Conservation (phyloP, 2,797 vertebrate species). For the Miichthys miiuy region DNA sequence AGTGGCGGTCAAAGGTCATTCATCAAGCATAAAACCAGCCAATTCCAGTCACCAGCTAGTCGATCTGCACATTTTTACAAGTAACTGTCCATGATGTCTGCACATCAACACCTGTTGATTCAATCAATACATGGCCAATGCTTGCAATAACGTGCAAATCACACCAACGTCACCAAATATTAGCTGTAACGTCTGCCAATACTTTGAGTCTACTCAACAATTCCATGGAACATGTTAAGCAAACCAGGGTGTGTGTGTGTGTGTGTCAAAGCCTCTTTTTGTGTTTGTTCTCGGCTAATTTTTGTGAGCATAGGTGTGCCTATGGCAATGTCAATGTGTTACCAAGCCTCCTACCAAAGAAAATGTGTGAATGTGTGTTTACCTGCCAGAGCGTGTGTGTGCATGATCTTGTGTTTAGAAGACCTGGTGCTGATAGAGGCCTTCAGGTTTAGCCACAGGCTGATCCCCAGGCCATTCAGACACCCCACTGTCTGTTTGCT, state of each 20-base stretch:
- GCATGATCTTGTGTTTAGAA: conserved; percentile 70
- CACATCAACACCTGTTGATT: conserved; percentile 1
- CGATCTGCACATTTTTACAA: too few species aligned
- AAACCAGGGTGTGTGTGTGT: conserved; percentile 1
- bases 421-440: conserved; percentile 87
- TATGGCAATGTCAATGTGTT: conserved; percentile 28
- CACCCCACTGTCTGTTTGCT: conserved; percentile 77
- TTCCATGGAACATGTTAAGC: conserved; percentile 41
- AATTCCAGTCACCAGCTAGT: too few species aligned
- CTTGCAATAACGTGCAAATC: not conserved
- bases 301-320: conserved; percentile 34
- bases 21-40: too few species aligned
- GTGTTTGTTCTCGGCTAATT: conserved; percentile 31
- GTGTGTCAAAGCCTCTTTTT: not conserved
- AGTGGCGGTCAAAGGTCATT: too few species aligned
- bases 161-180: conserved; percentile 29
- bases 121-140: not conserved
- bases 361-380: conserved; percentile 47
- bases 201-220: conserved; percentile 23
- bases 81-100: not conserved
- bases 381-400: conserved; percentile 75
- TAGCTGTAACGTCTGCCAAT: not conserved
- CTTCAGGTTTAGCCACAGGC: conserved; percentile 84
- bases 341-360: conserved; percentile 4
- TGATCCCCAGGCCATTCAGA: conserved; percentile 74